A percentile compares a stretch with the other conserved stretches of the same genome.
Conservation (phyloP, 1,140 invertebrate genomes). For the Colletes gigas region DNA sequence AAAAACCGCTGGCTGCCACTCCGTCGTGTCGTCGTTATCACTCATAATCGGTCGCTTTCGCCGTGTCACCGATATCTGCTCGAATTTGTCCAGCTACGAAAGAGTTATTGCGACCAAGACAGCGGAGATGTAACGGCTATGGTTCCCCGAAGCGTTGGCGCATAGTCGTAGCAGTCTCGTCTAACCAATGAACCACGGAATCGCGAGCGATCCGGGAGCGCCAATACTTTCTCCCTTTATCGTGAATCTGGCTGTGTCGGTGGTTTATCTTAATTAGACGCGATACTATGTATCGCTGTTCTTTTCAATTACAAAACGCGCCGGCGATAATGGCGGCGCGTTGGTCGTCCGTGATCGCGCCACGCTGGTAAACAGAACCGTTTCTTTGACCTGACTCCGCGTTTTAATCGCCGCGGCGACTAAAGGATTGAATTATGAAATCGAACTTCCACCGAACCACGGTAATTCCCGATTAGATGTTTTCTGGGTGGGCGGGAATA, state of each 20-base stretch:
- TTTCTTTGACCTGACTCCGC: not conserved
- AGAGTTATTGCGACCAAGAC: not conserved
- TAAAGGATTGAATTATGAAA: too few species aligned
- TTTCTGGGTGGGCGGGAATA: too few species aligned
- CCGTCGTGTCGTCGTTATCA: constrained; percentile 33
- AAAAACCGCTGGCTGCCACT: constrained; percentile 2
- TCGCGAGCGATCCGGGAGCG: not conserved
- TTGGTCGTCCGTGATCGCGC: not conserved
- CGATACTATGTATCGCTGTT: constrained; percentile 45
- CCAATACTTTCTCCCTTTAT: constrained; percentile 49
- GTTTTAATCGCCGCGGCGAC: not conserved
- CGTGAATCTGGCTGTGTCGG: constrained; percentile 16
- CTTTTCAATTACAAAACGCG: constrained; percentile 46
- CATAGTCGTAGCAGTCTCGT: not conserved
- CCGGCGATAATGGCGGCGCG: constrained; percentile 1
- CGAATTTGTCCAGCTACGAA: too few species aligned
- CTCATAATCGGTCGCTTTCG: constrained; percentile 20
- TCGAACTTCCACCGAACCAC: too few species aligned
- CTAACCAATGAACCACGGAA: constrained; percentile 30
- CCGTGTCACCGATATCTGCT: too few species aligned
- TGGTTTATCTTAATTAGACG: constrained; percentile 56
- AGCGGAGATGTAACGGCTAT: too few species aligned
- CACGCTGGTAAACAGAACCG: not conserved
- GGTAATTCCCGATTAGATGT: too few species aligned
- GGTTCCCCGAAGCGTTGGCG: too few species aligned